Evolutionary conservation across 2,113 vertebrate species (phyloP).

Genomic region (Cettia cetti): DNA sequence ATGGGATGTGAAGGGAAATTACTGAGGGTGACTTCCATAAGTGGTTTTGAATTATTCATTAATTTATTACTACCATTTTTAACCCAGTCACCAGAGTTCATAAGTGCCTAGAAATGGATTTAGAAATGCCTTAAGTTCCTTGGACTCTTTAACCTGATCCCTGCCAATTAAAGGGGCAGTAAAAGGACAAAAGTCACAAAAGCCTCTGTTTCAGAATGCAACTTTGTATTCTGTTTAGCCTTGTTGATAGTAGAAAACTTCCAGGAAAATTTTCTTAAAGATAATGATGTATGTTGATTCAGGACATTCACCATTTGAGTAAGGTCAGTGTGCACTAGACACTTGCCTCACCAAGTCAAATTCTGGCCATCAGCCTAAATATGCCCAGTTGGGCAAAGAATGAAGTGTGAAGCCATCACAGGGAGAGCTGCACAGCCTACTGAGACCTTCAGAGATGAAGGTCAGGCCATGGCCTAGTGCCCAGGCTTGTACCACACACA

Average conservation of each 20-base stretch:
- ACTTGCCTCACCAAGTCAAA: background rate
- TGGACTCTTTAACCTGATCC: background rate
- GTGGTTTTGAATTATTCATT: slow-evolving; percentile 31
- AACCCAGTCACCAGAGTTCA: background rate
- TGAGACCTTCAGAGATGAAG: background rate
- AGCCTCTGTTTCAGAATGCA: background rate
- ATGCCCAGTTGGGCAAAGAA: background rate
- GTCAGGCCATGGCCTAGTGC: background rate
- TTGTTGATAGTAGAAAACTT: background rate
- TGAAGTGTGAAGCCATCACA: background rate
- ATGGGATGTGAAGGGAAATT: background rate
- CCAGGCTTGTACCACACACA: background rate
- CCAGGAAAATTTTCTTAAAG: background rate
- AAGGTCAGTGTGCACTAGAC: background rate
- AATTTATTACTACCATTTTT: slow-evolving; percentile 9
- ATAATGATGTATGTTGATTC: background rate
- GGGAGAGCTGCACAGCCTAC: background rate
- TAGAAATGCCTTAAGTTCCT: background rate
- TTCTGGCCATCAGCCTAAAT: background rate
- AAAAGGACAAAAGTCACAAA: background rate
- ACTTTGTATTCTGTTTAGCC: background rate
- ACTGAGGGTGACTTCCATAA: background rate
- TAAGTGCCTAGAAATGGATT: background rate
- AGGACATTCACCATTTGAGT: background rate
- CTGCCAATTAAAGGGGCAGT: background rate